phyloP scores from a whole-genome alignment of 2,888 invertebrate genomes.

The Agrotis ipsilon region DNA sequence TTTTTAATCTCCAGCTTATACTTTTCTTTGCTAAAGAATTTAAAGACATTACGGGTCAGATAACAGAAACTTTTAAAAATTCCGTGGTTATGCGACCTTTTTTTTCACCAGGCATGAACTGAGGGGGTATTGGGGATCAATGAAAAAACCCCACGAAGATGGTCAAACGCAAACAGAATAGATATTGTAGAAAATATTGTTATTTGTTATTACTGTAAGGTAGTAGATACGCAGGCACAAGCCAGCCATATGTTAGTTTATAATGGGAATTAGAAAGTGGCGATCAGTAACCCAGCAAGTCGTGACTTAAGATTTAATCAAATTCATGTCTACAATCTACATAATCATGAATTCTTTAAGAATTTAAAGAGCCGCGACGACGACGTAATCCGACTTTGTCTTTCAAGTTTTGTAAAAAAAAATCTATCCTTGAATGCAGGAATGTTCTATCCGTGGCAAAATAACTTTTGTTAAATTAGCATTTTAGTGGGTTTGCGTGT shows the following conservation, averaged over 20 bases:
- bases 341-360: conserved; percentile 53
- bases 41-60: not conserved
- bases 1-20: conserved; percentile 18
- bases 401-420: not conserved
- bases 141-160: conserved; percentile 1
- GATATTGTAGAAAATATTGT: conserved; percentile 14
- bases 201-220: conserved; percentile 8
- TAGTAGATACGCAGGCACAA: conserved; percentile 6
- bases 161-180: conserved; percentile 12
- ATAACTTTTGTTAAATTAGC: not conserved
- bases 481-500: conserved; percentile 5
- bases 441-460: conserved; percentile 1
- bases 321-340: conserved; percentile 65
- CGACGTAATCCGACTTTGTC: not conserved
- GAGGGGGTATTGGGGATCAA: not conserved
- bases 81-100: not conserved
- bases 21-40: not conserved
- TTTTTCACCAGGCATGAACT: not conserved
- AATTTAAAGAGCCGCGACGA: conserved; percentile 40
- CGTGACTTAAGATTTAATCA: conserved; percentile 76
- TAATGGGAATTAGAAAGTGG: conserved; percentile 73
- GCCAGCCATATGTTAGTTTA: conserved; percentile 47
- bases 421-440: conserved; percentile 1
- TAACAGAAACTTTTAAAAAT: not conserved
- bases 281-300: conserved; percentile 68